Percentiles rank a stretch among this genome's conserved stretches.
These are phyloP conservation scores for Brenthis daphne DNA, from an alignment of 2,888 invertebrate species.

Conservation along the genomic window DNA sequence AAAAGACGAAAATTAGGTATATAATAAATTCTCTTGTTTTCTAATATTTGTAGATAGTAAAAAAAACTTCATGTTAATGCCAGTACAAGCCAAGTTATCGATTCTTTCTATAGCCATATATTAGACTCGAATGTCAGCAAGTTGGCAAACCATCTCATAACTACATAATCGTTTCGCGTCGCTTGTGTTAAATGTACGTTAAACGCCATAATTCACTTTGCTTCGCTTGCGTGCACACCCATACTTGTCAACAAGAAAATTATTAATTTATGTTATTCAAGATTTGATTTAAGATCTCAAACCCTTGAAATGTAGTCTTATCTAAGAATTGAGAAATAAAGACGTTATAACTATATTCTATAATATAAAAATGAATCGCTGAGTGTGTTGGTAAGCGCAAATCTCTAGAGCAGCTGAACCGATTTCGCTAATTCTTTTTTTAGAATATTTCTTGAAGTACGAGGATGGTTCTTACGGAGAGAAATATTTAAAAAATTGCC, in stretches of 20 bases:
- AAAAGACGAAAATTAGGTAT: no score
- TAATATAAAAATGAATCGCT: no score
- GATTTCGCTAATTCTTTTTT: no score
- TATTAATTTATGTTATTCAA: slow-evolving; percentile 22
- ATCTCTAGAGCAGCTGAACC: no score
- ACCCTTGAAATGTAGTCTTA: background rate
- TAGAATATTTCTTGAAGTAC: no score
- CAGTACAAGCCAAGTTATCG: background rate
- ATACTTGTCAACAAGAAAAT: slow-evolving; percentile 23
- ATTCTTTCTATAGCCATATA: slow-evolving; percentile 10
- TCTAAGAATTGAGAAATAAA: background rate
- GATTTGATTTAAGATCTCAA: slow-evolving; percentile 18
- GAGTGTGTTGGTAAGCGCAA: no score
- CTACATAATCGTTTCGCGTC: slow-evolving; percentile 46
- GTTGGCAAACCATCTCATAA: slow-evolving; percentile 39
- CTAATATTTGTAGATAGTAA: background rate
- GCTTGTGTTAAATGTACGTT: slow-evolving; percentile 51
- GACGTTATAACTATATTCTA: no score
- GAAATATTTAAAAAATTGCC: no score
- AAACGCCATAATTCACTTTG: slow-evolving; percentile 49
- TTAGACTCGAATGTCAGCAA: slow-evolving; percentile 9
- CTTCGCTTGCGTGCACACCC: slow-evolving; percentile 30
- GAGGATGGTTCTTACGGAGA: no score
- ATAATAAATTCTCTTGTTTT: background rate
- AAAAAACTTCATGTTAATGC: no score